Conservation (phyloP, 92 coral and sea anemone species). For the Metridium senile region DNA sequence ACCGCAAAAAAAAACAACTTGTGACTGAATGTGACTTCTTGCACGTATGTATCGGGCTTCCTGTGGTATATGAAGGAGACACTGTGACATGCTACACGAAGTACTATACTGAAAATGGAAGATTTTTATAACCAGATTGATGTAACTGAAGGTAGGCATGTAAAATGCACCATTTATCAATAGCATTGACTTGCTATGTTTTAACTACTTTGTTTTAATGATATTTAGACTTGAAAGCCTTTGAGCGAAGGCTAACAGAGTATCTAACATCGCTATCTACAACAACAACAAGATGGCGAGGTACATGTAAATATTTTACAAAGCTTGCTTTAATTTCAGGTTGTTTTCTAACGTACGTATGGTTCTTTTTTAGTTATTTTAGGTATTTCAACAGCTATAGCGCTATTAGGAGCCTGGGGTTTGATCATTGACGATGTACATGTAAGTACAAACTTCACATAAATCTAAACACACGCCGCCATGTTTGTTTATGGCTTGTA, state of each 20-base stretch:
- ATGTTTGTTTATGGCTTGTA: background rate
- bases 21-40: too few relatives aligned
- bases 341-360: too few relatives aligned
- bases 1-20: too few relatives aligned
- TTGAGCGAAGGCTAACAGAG: constrained; percentile 93
- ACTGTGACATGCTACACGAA: background rate
- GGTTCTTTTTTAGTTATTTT: constrained; percentile 57
- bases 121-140: constrained; percentile 63
- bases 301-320: constrained; percentile 17
- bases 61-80: background rate
- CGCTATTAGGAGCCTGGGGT: constrained; percentile 85
- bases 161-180: background rate
- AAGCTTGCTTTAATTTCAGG: background rate
- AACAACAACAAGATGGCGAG: constrained; percentile 89
- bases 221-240: constrained; percentile 91
- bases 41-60: too few relatives aligned
- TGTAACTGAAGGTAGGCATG: constrained; percentile 88
- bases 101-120: constrained; percentile 32
- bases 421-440: constrained; percentile 81
- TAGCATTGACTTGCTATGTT: background rate
- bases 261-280: constrained; percentile 80
- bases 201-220: background rate
- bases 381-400: constrained; percentile 66
- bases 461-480: background rate
- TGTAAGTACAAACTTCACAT: constrained; percentile 45